These are phyloP conservation scores for Muricea muricata DNA, from an alignment of 92 coral and sea anemone genomes.

Conservation along the genomic window DNA sequence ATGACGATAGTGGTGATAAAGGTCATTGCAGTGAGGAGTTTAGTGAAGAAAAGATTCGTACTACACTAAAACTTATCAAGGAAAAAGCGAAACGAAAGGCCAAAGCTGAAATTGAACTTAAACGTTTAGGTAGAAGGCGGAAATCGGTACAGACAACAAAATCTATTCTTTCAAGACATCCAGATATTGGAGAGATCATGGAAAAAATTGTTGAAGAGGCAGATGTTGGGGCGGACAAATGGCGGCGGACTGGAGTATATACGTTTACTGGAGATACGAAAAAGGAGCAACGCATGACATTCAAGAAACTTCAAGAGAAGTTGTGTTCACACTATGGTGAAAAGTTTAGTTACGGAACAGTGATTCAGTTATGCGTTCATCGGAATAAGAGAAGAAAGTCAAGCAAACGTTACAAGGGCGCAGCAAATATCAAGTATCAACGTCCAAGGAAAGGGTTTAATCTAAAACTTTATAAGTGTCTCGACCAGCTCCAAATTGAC, in stretches of 20 bases:
- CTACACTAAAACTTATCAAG: slow-evolving; percentile 31
- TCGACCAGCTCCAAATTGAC: slow-evolving; percentile 62
- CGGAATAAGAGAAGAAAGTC: slow-evolving; percentile 46
- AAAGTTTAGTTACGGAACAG: slow-evolving; percentile 37
- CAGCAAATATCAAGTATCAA: slow-evolving; percentile 60
- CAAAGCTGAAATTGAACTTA: slow-evolving; percentile 36
- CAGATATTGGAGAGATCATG: slow-evolving; percentile 66
- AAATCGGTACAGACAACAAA: slow-evolving; percentile 1
- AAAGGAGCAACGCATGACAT: slow-evolving; percentile 56
- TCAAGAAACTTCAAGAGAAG: slow-evolving; percentile 29
- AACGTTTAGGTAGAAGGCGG: slow-evolving; percentile 21
- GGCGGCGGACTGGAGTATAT: slow-evolving; percentile 73
- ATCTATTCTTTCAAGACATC: slow-evolving; percentile 34
- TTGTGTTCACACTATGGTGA: slow-evolving; percentile 6
- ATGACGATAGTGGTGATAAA: slow-evolving; percentile 36
- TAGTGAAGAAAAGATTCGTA: slow-evolving; percentile 36
- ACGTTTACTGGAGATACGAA: slow-evolving; percentile 65
- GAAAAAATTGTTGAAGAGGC: slow-evolving; percentile 58
- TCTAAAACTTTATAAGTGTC: slow-evolving; percentile 61
- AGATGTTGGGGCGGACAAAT: slow-evolving; percentile 60
- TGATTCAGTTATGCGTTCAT: slow-evolving; percentile 4
- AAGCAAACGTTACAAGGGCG: slow-evolving; percentile 55
- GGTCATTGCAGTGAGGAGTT: slow-evolving; percentile 38
- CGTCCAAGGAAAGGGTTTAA: slow-evolving; percentile 64
- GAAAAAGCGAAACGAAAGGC: slow-evolving; percentile 43